Evolutionary conservation across 2,888 invertebrate species (phyloP).

Genomic region (Leucophenga montana): DNA sequence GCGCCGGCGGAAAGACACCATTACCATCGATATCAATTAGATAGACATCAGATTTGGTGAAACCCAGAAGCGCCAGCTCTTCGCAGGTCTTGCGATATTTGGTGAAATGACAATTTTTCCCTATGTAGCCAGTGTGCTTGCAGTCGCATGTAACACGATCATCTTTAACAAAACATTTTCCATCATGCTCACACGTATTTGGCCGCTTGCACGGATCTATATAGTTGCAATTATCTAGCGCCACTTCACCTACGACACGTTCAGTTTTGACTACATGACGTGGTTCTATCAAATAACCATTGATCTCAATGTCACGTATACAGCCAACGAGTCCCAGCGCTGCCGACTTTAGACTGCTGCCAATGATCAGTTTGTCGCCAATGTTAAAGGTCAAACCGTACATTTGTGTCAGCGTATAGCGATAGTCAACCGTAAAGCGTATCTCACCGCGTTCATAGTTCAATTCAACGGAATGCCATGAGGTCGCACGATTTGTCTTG

Average conservation of each 20-base stretch:
- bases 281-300: conserved; percentile 86
- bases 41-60: conserved; percentile 91
- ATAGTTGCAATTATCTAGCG: conserved; percentile 90
- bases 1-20: conserved; percentile 91
- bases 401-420: conserved; percentile 81
- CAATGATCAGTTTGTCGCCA: conserved; percentile 83
- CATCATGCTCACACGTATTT: conserved; percentile 93
- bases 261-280: conserved; percentile 86
- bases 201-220: conserved; percentile 91
- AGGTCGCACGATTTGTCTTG: conserved; percentile 84
- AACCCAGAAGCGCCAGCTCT: conserved; percentile 89
- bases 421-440: conserved; percentile 83
- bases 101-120: conserved; percentile 95
- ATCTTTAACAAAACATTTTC: conserved; percentile 91
- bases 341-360: conserved; percentile 83
- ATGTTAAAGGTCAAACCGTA: conserved; percentile 80
- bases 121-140: conserved; percentile 90
- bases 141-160: conserved; percentile 92
- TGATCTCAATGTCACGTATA: conserved; percentile 90
- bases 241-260: conserved; percentile 89
- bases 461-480: conserved; percentile 88
- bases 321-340: conserved; percentile 91
- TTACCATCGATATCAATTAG: conserved; percentile 95
- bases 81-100: conserved; percentile 93
- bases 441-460: conserved; percentile 84